Conservation (phyloP, 1,140 invertebrate genomes). For the Palaemon carinicauda region DNA sequence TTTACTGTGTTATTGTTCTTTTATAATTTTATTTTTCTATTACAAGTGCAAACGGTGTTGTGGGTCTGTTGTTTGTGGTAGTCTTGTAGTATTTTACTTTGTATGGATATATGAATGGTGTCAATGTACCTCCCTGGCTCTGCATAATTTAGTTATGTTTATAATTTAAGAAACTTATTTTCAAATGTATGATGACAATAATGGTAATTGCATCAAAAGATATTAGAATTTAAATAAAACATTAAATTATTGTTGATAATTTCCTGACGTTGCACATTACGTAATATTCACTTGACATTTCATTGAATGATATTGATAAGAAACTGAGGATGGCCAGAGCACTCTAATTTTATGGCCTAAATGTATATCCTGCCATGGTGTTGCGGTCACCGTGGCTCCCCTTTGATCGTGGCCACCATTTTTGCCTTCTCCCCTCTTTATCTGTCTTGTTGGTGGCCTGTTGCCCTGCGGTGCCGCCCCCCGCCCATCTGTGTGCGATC, state of each 20-base stretch:
- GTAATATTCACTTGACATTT: too few species aligned
- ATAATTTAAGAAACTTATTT: not conserved
- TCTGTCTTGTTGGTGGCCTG: constrained; percentile 58
- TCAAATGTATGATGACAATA: not conserved
- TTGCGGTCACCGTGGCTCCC: constrained; percentile 50
- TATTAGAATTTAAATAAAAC: not conserved
- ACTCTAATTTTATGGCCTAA: not conserved
- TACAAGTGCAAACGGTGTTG: not conserved
- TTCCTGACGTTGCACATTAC: too few species aligned
- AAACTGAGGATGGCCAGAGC: constrained; percentile 15
- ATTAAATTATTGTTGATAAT: too few species aligned
- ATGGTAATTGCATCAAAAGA: not conserved
- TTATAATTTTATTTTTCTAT: not conserved
- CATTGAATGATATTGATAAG: not conserved
- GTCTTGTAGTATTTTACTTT: not conserved
- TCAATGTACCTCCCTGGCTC: not conserved
- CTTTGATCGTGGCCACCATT: constrained; percentile 50
- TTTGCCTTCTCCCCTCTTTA: constrained; percentile 58
- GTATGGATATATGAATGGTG: not conserved
- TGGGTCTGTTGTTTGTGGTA: not conserved
- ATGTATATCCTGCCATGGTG: constrained; percentile 51
- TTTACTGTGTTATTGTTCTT: not conserved
- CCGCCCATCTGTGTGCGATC: not conserved
- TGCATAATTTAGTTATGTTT: not conserved
- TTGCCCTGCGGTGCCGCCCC: constrained; percentile 36